These are phyloP conservation scores for Melipona bicolor DNA, from an alignment of 2,888 invertebrate genomes.

Conservation along the genomic window DNA sequence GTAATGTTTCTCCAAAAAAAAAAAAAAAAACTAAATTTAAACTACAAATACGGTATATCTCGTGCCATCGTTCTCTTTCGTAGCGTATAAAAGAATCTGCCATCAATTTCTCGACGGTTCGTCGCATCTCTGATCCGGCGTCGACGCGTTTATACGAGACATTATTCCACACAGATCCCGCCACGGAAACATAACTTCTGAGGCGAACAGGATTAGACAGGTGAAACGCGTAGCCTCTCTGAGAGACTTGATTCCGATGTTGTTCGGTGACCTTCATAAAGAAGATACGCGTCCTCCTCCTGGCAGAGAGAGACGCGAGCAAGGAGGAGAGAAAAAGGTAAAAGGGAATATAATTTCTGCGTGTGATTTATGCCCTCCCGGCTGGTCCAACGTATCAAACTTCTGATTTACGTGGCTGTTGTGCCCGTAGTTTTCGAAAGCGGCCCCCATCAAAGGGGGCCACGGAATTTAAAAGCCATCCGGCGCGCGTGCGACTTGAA, in stretches of 20 bases:
- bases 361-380: conserved; percentile 49
- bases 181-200: conserved; percentile 40
- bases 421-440: conserved; percentile 53
- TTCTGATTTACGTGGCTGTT: conserved; percentile 61
- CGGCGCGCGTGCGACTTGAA: conserved; percentile 62
- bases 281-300: conserved; percentile 30
- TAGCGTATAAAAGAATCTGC: background rate
- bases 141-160: background rate
- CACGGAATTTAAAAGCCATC: conserved; percentile 64
- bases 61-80: background rate
- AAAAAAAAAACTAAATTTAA: background rate
- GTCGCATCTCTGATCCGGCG: background rate
- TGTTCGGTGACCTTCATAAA: conserved; percentile 47
- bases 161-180: conserved; percentile 35
- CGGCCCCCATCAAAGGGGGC: conserved; percentile 64
- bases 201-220: conserved; percentile 40
- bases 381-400: conserved; percentile 57
- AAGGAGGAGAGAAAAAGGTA: background rate
- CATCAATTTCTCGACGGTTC: conserved; percentile 6
- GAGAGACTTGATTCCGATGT: conserved; percentile 25
- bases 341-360: conserved; percentile 37
- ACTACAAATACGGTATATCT: background rate
- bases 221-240: conserved; percentile 29
- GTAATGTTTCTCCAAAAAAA: background rate
- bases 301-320: background rate